Conservation (phyloP, 2,888 invertebrate species). For the Metopia argyrocephala region DNA sequence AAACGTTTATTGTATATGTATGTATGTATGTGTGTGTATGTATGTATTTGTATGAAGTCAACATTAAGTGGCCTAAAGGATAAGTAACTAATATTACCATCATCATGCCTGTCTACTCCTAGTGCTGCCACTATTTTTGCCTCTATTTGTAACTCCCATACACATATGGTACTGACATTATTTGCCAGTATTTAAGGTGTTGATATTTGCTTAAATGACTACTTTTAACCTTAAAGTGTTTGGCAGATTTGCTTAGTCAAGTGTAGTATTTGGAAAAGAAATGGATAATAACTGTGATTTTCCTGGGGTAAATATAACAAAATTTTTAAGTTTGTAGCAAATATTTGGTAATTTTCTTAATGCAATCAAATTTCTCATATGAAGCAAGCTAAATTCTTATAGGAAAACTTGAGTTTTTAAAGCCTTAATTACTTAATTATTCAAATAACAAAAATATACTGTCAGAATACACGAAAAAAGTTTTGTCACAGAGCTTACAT, state of each 20-base stretch:
- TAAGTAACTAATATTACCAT: slow-evolving; percentile 19
- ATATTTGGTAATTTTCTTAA: too few relatives aligned
- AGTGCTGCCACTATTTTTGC: background rate
- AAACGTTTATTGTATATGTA: slow-evolving; percentile 39
- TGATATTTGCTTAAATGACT: slow-evolving; percentile 61
- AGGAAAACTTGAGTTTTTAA: too few relatives aligned
- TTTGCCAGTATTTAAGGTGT: slow-evolving; percentile 51
- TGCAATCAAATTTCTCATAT: too few relatives aligned
- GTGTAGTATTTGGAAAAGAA: background rate
- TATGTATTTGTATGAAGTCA: too few relatives aligned
- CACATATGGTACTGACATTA: background rate
- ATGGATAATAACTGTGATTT: background rate
- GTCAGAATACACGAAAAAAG: too few relatives aligned
- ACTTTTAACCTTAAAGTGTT: slow-evolving; percentile 53
- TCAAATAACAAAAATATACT: too few relatives aligned
- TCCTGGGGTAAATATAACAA: too few relatives aligned
- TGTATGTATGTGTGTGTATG: too few relatives aligned
- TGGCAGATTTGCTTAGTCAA: slow-evolving; percentile 25
- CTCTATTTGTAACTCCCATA: background rate
- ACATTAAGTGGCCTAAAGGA: slow-evolving; percentile 60
- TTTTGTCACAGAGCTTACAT: too few relatives aligned
- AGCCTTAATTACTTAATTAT: too few relatives aligned
- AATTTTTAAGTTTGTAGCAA: too few relatives aligned
- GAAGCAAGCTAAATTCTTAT: too few relatives aligned
- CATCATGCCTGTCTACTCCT: background rate